Evolutionary conservation across 1,140 invertebrate species (phyloP), one percentile per base, ranked within the genome.

Genomic region (Ephestia elutella): DNA sequence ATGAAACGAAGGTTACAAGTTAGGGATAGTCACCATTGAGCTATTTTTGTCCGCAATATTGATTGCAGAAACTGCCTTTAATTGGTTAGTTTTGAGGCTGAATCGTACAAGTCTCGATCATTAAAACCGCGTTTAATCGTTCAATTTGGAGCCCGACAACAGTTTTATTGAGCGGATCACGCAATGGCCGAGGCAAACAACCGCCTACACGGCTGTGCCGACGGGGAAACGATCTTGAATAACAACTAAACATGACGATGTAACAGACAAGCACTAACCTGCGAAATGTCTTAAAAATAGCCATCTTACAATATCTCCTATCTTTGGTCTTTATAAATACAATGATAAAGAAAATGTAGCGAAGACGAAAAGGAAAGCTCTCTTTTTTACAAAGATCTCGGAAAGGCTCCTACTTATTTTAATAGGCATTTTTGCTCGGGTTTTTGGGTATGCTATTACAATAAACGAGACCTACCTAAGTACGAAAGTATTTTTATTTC

Each of bases 141-240:
- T 56, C 71, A 80, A 74, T 75, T 81, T 76, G 66, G 67, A 70
- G 67, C 66, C 65, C 67, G 77, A 76, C 72, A 82, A 65, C 76
- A 80, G 73, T 81, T 84, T 82, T 83, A 82, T 81, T 81, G 74
- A 79, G 71, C 71, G 63, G 63, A 78, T 77, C 80, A 82, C 80
- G 82, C 80, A 83, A 81, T 80, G 78, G 76, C 57, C 76, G 82
- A 86, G 82, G 80, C 80, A 79, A 85, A 81, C 83, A 78, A 76
- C 79, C 82, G 78, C 83, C 83, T 75, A 86, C 50, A 53, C 50
- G 3, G 50, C 10, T 32, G 1, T 32, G 30, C 4, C 7, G 21
- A 10, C 32, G 32, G 3, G 32, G 32, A 35, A 2, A 35, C 32
- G 32, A 35, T 35, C 32, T 35, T 35, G 32, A 35, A 35, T 35